A percentile compares a stretch with the other conserved stretches of the same genome.
Evolutionary conservation across 2,113 vertebrate species (phyloP).

Genomic region (Lucifuga dentata): DNA sequence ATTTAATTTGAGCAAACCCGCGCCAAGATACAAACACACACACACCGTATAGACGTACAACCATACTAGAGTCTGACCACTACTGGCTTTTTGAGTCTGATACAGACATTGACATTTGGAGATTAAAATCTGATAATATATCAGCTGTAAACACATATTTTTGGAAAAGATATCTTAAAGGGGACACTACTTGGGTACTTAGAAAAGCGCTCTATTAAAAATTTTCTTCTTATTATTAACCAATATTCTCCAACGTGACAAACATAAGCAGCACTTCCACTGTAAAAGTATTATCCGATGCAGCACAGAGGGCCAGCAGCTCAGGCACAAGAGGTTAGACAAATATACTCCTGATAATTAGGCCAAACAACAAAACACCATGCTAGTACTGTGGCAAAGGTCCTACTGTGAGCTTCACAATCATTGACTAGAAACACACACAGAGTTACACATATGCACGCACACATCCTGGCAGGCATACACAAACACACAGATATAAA

Average conservation of each 20-base stretch:
- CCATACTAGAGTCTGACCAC: not conserved
- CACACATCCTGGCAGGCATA: no score
- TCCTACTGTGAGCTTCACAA: conserved; percentile 21
- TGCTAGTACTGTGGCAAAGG: conserved; percentile 12
- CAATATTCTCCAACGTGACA: not conserved
- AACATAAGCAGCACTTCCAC: conserved; percentile 6
- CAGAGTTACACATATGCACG: not conserved
- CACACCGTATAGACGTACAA: conserved; percentile 17
- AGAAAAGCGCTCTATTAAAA: no score
- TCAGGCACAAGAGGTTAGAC: conserved; percentile 14
- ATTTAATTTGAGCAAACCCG: conserved; percentile 27
- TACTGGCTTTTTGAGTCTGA: no score
- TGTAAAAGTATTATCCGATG: conserved; percentile 17
- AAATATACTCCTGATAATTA: conserved; percentile 59
- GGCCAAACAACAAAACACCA: conserved; percentile 44
- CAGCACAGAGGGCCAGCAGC: conserved; percentile 26
- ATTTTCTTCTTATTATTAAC: no score
- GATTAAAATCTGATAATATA: no score
- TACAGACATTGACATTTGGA: no score
- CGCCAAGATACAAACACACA: conserved; percentile 34
- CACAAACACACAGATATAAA: not conserved
- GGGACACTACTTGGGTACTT: no score
- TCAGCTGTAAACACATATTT: no score
- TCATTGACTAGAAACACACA: not conserved
- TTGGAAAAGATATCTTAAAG: no score